Conservation (phyloP, 2,113 vertebrate genomes). For the Peromyscus leucopus region DNA sequence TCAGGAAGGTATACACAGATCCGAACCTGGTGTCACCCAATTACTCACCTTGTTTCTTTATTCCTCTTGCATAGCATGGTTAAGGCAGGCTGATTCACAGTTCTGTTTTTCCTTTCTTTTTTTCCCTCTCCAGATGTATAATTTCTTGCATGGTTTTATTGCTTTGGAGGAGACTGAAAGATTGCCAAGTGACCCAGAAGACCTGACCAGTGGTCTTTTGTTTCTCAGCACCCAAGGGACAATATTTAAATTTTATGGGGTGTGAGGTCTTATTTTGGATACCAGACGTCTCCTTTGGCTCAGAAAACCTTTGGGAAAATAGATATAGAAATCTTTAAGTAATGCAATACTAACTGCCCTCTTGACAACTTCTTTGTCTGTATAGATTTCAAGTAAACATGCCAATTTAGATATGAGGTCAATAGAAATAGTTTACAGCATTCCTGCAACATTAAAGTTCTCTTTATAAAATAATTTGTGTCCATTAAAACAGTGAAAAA, state of each 20-base stretch:
- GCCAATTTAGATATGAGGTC: background rate
- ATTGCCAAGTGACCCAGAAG: conserved; percentile 40
- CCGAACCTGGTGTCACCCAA: background rate
- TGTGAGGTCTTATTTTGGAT: conserved; percentile 61
- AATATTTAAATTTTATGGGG: conserved; percentile 65
- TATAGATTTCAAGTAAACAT: conserved; percentile 12
- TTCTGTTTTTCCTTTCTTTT: background rate
- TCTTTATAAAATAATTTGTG: conserved; percentile 40
- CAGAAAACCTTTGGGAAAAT: conserved; percentile 54
- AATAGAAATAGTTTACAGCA: background rate
- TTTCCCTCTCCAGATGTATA: background rate
- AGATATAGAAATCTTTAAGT: conserved; percentile 34
- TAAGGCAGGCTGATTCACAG: conserved; percentile 4
- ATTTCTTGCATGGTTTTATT: conserved; percentile 45
- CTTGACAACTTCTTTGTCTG: background rate
- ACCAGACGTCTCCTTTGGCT: background rate
- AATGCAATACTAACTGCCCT: background rate
- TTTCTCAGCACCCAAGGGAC: conserved; percentile 18
- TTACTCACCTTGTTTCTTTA: background rate
- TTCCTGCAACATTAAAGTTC: conserved; percentile 27
- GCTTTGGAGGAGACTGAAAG: conserved; percentile 42
- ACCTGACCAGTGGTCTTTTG: background rate
- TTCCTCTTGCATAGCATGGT: background rate
- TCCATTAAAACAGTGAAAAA: background rate
- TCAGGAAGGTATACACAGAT: conserved; percentile 1